phyloP scores from a whole-genome alignment of 2,888 invertebrate genomes.

The Ochropleura leucogaster region DNA sequence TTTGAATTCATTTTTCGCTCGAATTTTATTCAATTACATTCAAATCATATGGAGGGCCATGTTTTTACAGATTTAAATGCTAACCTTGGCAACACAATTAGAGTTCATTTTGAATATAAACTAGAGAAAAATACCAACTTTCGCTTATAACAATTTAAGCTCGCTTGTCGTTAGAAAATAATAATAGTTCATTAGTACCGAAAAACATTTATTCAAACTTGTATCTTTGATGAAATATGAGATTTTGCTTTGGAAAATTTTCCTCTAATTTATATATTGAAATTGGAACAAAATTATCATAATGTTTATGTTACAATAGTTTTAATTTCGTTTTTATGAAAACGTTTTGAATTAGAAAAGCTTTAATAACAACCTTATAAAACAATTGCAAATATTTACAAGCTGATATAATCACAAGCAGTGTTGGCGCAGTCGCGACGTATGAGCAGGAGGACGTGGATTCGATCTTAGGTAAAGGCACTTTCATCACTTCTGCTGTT shows the following conservation, averaged over 20 bases:
- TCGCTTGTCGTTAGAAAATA: constrained; percentile 51
- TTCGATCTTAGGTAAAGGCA: background rate
- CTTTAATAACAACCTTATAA: background rate
- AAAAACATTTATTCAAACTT: constrained; percentile 49
- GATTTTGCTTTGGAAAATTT: constrained; percentile 52
- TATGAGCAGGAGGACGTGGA: background rate
- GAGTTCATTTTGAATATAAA: constrained; percentile 11
- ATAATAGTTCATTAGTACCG: constrained; percentile 62
- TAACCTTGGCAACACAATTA: constrained; percentile 9
- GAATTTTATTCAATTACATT: constrained; percentile 2
- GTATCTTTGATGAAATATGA: constrained; percentile 41
- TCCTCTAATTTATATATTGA: constrained; percentile 42
- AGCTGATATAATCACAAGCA: background rate
- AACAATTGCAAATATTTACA: background rate
- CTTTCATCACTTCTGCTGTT: background rate
- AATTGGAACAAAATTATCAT: constrained; percentile 38
- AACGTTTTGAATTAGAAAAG: background rate
- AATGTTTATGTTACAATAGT: constrained; percentile 32
- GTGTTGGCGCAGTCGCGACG: background rate
- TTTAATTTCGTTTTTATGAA: constrained; percentile 30
- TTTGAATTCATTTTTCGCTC: background rate
- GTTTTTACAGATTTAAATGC: background rate
- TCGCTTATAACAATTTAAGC: constrained; percentile 35
- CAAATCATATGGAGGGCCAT: background rate
- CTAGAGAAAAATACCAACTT: constrained; percentile 33